Evolutionary conservation across 2,797 vertebrate species (phyloP).

Genomic region (Amblyraja radiata): DNA sequence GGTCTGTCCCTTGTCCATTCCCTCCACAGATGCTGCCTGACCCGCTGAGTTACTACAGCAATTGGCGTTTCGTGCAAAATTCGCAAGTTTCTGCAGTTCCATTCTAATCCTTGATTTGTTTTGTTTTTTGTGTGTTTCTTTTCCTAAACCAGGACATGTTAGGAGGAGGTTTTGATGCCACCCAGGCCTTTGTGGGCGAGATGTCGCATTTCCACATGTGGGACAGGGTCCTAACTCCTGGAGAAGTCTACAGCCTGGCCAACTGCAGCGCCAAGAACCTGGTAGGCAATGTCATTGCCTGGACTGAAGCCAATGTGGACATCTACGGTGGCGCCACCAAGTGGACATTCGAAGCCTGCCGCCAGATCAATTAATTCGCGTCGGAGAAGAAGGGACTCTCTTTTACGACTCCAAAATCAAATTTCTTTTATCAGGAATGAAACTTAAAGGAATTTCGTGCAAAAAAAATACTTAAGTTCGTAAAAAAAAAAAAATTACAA

Average conservation of each 20-base stretch:
- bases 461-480: conserved; percentile 20
- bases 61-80: no score
- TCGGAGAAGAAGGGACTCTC: neutral
- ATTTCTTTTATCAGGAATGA: conserved; percentile 21
- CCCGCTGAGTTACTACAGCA: no score
- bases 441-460: conserved; percentile 7
- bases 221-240: conserved; percentile 78
- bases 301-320: conserved; percentile 84
- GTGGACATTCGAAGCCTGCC: conserved; percentile 90
- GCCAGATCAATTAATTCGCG: conserved; percentile 76
- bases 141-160: conserved; percentile 69
- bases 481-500: conserved; percentile 8
- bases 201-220: conserved; percentile 88
- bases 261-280: conserved; percentile 82
- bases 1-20: no score
- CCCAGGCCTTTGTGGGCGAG: conserved; percentile 85
- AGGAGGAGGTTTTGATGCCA: conserved; percentile 89
- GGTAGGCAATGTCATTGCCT: conserved; percentile 80
- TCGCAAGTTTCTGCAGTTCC: no score
- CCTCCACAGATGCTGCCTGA: no score
- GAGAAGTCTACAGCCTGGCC: conserved; percentile 83
- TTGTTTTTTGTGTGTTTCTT: no score
- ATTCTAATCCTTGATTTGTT: neutral
- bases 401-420: conserved; percentile 20
- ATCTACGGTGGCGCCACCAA: conserved; percentile 87